These are phyloP conservation scores for Phyllotis vaccarum DNA, from an alignment of 2,797 vertebrate genomes.

Conservation along the genomic window DNA sequence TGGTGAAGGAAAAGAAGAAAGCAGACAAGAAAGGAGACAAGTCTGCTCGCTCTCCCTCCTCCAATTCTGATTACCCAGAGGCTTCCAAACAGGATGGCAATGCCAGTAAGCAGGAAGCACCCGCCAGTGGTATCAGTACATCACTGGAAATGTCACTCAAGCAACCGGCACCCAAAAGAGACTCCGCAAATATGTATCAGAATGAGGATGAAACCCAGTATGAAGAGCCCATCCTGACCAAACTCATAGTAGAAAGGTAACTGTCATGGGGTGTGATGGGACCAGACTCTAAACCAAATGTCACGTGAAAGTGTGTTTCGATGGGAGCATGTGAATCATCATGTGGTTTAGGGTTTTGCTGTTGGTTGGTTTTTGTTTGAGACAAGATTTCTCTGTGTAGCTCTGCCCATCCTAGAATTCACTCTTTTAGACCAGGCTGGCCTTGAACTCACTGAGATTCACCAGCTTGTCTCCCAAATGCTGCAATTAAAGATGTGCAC, in stretches of 20 bases:
- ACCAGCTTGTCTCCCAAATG: not conserved
- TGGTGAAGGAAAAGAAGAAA: slow-evolving; percentile 88
- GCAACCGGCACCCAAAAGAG: not conserved
- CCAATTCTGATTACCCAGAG: slow-evolving; percentile 58
- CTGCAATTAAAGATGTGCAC: not conserved
- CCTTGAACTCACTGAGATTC: not conserved
- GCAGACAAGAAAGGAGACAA: slow-evolving; percentile 85
- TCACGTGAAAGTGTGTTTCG: not conserved
- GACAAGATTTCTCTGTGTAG: not conserved
- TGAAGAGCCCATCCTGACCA: slow-evolving; percentile 83
- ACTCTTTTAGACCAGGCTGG: not conserved
- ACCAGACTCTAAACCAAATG: not conserved
- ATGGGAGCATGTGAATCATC: not conserved
- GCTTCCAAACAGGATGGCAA: slow-evolving; percentile 48
- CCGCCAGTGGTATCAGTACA: accelerated
- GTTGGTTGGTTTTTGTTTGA: not conserved
- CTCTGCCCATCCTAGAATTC: not conserved
- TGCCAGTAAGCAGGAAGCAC: not conserved
- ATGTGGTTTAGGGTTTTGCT: not conserved
- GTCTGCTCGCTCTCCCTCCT: not conserved
- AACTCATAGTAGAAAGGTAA: slow-evolving; percentile 91
- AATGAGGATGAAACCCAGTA: not conserved
- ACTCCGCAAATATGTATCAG: not conserved
- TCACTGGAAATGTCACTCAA: not conserved
- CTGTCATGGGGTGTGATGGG: too few species aligned